Conservation (phyloP, 2,797 vertebrate species). For the Coreius guichenoti region DNA sequence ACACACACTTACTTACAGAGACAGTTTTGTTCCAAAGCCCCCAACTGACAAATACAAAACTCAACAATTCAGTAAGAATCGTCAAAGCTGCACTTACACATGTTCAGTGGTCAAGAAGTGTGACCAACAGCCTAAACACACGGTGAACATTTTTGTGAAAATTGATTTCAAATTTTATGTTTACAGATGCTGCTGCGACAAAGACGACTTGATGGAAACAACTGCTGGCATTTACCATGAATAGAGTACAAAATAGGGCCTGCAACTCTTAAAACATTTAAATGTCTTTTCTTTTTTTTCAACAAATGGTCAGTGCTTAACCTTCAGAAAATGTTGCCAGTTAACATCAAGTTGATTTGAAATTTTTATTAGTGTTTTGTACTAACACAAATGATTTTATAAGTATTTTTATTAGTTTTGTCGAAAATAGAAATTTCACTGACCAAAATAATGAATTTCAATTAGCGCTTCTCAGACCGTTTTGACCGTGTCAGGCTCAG, state of each 20-base stretch:
- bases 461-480: background rate
- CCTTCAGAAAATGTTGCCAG: background rate
- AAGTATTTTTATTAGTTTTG: background rate
- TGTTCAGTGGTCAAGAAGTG: background rate
- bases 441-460: background rate
- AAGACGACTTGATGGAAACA: background rate
- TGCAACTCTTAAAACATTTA: background rate
- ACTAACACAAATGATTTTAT: background rate
- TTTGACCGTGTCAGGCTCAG: background rate
- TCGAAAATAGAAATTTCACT: background rate
- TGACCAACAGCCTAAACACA: background rate
- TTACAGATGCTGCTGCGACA: background rate
- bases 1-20: conserved; percentile 16
- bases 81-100: background rate
- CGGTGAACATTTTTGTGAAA: background rate
- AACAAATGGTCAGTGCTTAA: background rate
- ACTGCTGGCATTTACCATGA: background rate
- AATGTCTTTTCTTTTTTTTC: background rate
- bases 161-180: background rate
- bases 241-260: background rate
- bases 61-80: background rate
- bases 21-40: conserved; percentile 3
- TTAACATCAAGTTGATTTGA: background rate
- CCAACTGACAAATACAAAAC: background rate
- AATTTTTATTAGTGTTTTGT: background rate